phyloP scores from a whole-genome alignment of 2,797 vertebrate genomes.

The Premnoplex brunnescens region DNA sequence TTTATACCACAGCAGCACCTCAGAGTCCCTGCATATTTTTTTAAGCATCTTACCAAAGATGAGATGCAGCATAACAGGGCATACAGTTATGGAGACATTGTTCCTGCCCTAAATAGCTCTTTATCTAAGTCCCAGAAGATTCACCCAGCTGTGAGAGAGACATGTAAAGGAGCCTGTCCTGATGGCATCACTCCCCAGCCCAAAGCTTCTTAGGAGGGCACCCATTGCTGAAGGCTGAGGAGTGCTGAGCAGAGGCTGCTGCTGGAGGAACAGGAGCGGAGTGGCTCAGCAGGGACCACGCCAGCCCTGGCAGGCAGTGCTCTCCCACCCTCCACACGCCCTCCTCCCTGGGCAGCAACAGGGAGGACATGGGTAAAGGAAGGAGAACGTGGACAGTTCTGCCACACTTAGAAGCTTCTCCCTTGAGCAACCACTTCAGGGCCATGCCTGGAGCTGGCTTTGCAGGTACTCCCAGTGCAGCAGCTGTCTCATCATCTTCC shows the following conservation, averaged over 20 bases:
- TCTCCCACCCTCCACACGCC: background rate
- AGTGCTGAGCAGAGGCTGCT: background rate
- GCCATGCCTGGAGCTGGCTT: background rate
- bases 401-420: background rate
- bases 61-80: background rate
- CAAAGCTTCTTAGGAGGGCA: background rate
- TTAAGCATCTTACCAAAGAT: background rate
- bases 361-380: background rate
- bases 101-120: background rate
- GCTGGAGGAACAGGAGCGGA: background rate
- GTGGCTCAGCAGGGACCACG: background rate
- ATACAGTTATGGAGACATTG: fast-evolving
- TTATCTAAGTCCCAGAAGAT: background rate
- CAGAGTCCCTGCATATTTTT: background rate
- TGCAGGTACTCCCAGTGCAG: background rate
- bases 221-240: background rate
- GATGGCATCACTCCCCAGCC: background rate
- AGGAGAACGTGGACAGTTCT: fast-evolving
- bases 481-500: background rate
- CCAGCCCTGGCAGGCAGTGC: background rate
- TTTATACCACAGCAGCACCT: background rate
- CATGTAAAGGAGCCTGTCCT: fast-evolving
- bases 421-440: background rate
- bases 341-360: background rate
- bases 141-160: background rate